Percentiles rank a stretch among this genome's conserved stretches.
These are phyloP conservation scores for Steinernema carpocapsae DNA, from an alignment of 2,888 invertebrate genomes.

Conservation along the genomic window DNA sequence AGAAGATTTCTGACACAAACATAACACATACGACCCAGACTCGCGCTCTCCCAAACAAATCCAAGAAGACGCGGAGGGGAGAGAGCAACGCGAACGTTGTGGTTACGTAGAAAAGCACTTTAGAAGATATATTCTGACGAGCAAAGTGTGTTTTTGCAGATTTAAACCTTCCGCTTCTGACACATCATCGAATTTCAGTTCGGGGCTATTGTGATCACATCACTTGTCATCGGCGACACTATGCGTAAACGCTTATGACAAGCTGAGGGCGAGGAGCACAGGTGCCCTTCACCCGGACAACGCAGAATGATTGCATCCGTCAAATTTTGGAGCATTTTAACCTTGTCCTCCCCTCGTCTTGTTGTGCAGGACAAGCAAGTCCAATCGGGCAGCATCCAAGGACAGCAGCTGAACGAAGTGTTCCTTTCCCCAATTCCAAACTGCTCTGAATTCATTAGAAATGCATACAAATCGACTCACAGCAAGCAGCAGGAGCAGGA, in stretches of 20 bases:
- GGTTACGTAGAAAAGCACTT: background rate
- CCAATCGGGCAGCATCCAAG: too few species aligned
- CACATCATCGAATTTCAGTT: background rate
- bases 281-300: background rate
- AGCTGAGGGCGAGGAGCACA: background rate
- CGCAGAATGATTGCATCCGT: background rate
- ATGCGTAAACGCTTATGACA: conserved; percentile 19
- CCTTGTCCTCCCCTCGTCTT: too few species aligned
- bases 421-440: background rate
- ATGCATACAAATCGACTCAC: conserved; percentile 28
- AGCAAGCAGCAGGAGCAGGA: background rate
- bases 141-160: background rate
- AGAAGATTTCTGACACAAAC: conserved; percentile 6
- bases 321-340: conserved; percentile 14
- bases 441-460: background rate
- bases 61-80: background rate
- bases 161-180: background rate
- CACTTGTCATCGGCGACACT: background rate
- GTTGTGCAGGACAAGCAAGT: too few species aligned
- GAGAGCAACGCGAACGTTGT: background rate
- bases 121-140: background rate
- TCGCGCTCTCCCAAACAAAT: background rate
- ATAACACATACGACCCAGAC: background rate
- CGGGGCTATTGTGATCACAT: background rate
- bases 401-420: background rate